A percentile compares a stretch with the other conserved stretches of the same genome.
phyloP scores from a whole-genome alignment of 1,140 invertebrate genomes.

The Drosophila kikkawai region DNA sequence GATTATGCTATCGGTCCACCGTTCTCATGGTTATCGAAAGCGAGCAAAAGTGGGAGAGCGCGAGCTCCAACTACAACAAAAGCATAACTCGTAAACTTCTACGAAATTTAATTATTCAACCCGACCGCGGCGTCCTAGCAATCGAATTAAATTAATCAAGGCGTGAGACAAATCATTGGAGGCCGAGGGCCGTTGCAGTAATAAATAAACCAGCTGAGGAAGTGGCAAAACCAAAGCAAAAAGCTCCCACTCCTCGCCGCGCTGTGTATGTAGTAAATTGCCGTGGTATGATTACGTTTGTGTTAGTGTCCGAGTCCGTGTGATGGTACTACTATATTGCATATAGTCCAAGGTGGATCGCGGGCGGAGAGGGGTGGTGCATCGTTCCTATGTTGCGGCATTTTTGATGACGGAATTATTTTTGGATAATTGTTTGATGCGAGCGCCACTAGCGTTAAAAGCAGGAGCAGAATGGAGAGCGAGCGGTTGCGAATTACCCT shows the following conservation, averaged over 20 bases:
- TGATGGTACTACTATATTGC: constrained; percentile 30
- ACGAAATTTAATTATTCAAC: constrained; percentile 49
- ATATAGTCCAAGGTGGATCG: constrained; percentile 25
- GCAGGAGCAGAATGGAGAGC: constrained; percentile 72
- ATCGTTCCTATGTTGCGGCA: constrained; percentile 57
- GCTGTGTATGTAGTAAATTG: constrained; percentile 33
- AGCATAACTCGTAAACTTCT: constrained; percentile 43
- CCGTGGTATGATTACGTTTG: constrained; percentile 9
- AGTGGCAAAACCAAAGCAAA: constrained; percentile 18
- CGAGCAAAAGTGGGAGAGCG: background rate
- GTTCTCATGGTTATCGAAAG: constrained; percentile 22
- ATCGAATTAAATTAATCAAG: constrained; percentile 35
- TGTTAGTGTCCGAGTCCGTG: constrained; percentile 4
- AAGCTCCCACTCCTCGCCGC: constrained; percentile 26
- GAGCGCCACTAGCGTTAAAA: constrained; percentile 24
- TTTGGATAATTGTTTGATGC: constrained; percentile 75
- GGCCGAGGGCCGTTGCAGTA: constrained; percentile 3
- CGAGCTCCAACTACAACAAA: constrained; percentile 41
- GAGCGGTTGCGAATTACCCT: constrained; percentile 79
- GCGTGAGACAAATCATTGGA: constrained; percentile 22
- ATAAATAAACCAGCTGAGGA: constrained; percentile 10
- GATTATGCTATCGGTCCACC: constrained; percentile 24
- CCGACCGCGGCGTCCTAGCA: background rate
- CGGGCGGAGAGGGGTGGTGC: constrained; percentile 6
- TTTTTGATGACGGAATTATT: constrained; percentile 71